A percentile compares a stretch with the other conserved stretches of the same genome.
phyloP scores from a whole-genome alignment of 2,113 vertebrate species.

The Sylvietta virens region DNA sequence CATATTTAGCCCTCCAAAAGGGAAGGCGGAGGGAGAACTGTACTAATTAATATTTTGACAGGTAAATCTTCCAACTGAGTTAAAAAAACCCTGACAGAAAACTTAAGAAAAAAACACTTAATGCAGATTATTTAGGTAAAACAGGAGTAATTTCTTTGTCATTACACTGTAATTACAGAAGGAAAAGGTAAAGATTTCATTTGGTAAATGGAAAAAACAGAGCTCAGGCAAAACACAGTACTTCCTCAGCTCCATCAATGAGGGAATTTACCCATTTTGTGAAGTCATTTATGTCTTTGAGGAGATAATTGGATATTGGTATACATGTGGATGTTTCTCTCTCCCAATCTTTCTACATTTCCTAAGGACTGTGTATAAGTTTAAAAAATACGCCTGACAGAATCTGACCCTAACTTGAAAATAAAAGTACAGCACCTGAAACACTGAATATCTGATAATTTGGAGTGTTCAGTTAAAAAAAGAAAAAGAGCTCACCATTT shows the following conservation, averaged over 20 bases:
- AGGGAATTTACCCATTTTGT: not conserved
- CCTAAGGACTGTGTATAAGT: not conserved
- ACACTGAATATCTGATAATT: not conserved
- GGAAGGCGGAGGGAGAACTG: not conserved
- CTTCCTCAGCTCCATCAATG: not conserved
- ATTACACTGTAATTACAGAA: not conserved
- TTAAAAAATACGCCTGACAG: not conserved
- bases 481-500: conserved; percentile 84
- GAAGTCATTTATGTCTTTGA: not conserved
- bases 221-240: not conserved
- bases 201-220: not conserved
- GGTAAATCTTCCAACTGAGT: not conserved
- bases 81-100: not conserved
- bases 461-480: not conserved
- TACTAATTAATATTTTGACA: not conserved
- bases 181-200: not conserved
- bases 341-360: not conserved
- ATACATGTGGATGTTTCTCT: not conserved
- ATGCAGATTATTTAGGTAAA: not conserved
- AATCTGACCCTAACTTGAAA: not conserved
- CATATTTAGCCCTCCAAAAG: not conserved
- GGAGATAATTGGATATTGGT: not conserved
- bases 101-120: not conserved
- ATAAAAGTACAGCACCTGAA: not conserved
- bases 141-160: not conserved